Base-by-base conservation (phyloP, 2,888 invertebrate genomes). In the Eupithecia exiguata region DNA sequence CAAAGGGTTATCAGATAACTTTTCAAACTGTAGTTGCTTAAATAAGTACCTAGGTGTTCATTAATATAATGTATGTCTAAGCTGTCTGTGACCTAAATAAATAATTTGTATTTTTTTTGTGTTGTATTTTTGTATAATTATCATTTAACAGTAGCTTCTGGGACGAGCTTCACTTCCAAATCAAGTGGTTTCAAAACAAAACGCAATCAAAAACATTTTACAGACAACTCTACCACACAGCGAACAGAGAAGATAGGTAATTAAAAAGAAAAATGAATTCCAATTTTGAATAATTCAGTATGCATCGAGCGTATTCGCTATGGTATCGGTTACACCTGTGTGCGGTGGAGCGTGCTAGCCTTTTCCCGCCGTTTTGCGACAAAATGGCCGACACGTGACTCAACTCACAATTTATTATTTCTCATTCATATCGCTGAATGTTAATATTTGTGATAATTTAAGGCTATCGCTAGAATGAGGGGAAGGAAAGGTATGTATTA, bases 331-430 rank as follows among this genome's bases (percentile, higher is more conserved):
- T 79, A 85, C 88, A 89, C 89, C 90, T 89, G 90, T 84, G 86
- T 82, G 84, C 90, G 82, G 80, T 84, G 83, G 83, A 87, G 87
- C 89, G 89, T 82, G 70, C 76, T 80, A 80, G 86, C 87, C 88
- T 87, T 89, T 89, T 90, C 89, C 89, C 89, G 91, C 89, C 87
- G 83, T 89, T 86, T 89, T 84, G 83, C 84, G 86, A 89, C 92
- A 91, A 92, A 93, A 93, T 93, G 92, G 93, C 91, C 85, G 92
- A 85, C 88, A 87, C 93, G 92, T 92, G 92, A 90, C 89, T 84
- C 78, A 80, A 87, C 84, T 87, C 65, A 74, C 80, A 80, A 86
- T 83, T 80, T 81, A 77, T 79, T 81, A 81, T 86, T 84, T 83
- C 83, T 84, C 84, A 86, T 87, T 86, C 86, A 86, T 85, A 82